phyloP scores from a whole-genome alignment of 2,888 invertebrate species.

The Erynnis tages region DNA sequence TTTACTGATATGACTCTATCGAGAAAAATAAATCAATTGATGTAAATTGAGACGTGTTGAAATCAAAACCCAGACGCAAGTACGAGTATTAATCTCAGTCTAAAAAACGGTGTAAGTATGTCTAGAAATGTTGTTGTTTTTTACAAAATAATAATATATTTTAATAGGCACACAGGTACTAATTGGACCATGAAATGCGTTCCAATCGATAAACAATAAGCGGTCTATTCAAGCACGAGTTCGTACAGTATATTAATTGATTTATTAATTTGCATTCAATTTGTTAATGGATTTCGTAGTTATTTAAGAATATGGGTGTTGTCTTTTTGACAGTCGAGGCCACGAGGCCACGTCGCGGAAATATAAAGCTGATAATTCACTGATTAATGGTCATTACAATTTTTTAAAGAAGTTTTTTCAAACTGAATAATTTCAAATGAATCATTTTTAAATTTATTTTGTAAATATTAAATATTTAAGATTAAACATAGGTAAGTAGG shows the following conservation, averaged over 20 bases:
- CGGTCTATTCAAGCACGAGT: conserved; percentile 29
- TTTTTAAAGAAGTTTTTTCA: background rate
- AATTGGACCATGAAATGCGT: background rate
- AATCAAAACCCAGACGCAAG: too few species aligned
- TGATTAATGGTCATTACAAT: conserved; percentile 14
- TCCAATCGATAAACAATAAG: conserved; percentile 10
- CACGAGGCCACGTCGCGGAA: conserved; percentile 11
- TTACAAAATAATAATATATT: too few species aligned
- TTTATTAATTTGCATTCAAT: conserved; percentile 41
- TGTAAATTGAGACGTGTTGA: too few species aligned
- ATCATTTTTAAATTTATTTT: too few species aligned
- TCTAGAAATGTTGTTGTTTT: too few species aligned
- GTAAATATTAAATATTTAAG: too few species aligned
- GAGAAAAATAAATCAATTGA: too few species aligned
- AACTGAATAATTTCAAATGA: background rate
- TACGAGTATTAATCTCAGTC: too few species aligned
- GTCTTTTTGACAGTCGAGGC: conserved; percentile 20
- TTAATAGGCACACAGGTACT: too few species aligned
- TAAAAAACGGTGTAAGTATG: too few species aligned
- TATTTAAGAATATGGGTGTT: conserved; percentile 23
- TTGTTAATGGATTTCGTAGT: conserved; percentile 34
- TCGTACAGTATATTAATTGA: conserved; percentile 35
- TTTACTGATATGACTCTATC: too few species aligned
- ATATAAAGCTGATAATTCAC: background rate
- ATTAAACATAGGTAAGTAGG: too few species aligned